phyloP scores from a whole-genome alignment of 2,113 vertebrate genomes.

The Perccottus glenii region DNA sequence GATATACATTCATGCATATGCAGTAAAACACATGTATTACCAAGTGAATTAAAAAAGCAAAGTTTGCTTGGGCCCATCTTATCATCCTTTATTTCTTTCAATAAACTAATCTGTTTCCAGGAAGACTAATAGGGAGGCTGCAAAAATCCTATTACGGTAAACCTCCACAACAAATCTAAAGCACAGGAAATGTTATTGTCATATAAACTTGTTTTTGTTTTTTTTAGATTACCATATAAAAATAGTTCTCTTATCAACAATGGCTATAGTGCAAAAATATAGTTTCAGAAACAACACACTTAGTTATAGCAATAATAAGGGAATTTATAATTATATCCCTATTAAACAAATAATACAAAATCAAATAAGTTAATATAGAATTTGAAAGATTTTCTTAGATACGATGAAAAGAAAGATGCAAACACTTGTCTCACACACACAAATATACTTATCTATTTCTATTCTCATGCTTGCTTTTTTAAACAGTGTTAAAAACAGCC shows the following conservation, averaged over 20 bases:
- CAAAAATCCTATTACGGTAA: neutral
- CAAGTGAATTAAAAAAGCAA: constrained; percentile 40
- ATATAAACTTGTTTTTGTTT: constrained; percentile 10
- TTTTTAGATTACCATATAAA: constrained; percentile 50
- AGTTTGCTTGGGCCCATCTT: constrained; percentile 23
- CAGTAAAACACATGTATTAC: constrained; percentile 51
- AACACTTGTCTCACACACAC: constrained; percentile 10
- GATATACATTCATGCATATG: constrained; percentile 72
- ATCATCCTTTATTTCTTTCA: neutral
- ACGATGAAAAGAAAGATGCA: constrained; percentile 33
- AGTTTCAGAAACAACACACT: constrained; percentile 59
- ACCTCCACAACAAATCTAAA: neutral
- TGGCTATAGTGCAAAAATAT: constrained; percentile 77
- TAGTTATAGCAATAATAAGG: constrained; percentile 44
- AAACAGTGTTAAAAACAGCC: constrained; percentile 16
- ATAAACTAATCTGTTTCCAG: neutral
- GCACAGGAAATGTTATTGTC: neutral
- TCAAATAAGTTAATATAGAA: constrained; percentile 67
- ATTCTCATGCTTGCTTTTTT: constrained; percentile 25
- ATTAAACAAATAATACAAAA: constrained; percentile 34
- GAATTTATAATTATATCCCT: constrained; percentile 38
- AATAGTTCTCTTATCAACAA: constrained; percentile 52
- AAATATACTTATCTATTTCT: constrained; percentile 16
- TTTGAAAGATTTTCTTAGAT: constrained; percentile 42
- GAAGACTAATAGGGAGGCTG: neutral